A percentile compares a stretch with the other conserved stretches of the same genome.
These are phyloP conservation scores for Epistrophe grossulariae DNA, from an alignment of 2,888 invertebrate species.

Conservation along the genomic window DNA sequence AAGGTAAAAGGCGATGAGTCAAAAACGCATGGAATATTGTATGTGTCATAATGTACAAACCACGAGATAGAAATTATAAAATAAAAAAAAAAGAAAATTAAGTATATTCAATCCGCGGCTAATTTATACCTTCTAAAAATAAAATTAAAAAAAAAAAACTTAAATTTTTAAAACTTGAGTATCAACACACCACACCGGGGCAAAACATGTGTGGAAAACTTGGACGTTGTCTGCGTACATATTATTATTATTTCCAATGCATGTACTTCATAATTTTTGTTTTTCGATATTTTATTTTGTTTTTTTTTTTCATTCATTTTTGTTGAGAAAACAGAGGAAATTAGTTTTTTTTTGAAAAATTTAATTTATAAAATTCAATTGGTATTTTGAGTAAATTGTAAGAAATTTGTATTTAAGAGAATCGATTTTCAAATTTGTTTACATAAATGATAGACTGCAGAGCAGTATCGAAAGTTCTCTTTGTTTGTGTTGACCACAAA, in stretches of 20 bases:
- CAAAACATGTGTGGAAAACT: constrained; percentile 68
- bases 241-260: constrained; percentile 34
- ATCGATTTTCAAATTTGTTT: constrained; percentile 45
- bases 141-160: constrained; percentile 48
- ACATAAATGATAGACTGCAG: neutral
- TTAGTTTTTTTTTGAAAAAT: neutral
- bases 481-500: neutral
- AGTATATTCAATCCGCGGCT: constrained; percentile 69
- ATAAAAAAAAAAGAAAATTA: constrained; percentile 57
- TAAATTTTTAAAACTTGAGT: constrained; percentile 68
- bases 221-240: constrained; percentile 42
- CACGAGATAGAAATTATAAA: constrained; percentile 52
- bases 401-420: constrained; percentile 57
- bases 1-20: constrained; percentile 60
- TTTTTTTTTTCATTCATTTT: neutral
- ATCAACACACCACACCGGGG: constrained; percentile 40
- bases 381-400: constrained; percentile 21
- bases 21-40: constrained; percentile 71
- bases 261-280: constrained; percentile 50
- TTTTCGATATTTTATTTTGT: constrained; percentile 20
- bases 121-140: constrained; percentile 74
- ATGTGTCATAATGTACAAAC: constrained; percentile 67
- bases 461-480: constrained; percentile 5
- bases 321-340: constrained; percentile 27
- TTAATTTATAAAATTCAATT: neutral